A percentile compares a stretch with the other conserved stretches of the same genome.
phyloP scores from a whole-genome alignment of 2,888 invertebrate species.

The Tenthredo notha region DNA sequence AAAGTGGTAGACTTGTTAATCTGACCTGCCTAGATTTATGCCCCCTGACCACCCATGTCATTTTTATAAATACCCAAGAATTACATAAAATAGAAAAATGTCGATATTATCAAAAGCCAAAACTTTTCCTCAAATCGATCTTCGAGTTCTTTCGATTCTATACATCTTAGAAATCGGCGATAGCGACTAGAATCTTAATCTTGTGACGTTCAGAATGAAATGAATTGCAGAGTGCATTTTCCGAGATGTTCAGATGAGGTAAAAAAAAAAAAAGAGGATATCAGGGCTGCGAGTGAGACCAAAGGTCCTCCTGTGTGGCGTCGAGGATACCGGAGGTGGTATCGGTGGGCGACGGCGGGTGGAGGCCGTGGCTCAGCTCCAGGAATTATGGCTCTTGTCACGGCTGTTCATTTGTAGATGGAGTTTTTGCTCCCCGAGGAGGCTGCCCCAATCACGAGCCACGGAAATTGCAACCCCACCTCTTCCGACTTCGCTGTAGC shows the following conservation, averaged over 20 bases:
- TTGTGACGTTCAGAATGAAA: not conserved
- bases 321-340: slow-evolving; percentile 23
- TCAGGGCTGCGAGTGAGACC: slow-evolving; percentile 2
- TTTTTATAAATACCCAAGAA: not conserved
- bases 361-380: slow-evolving; percentile 73
- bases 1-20: slow-evolving; percentile 29
- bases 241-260: not conserved
- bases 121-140: not conserved
- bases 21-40: slow-evolving; percentile 37
- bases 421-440: slow-evolving; percentile 85
- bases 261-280: not conserved
- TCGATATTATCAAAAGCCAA: not conserved
- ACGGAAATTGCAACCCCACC: slow-evolving; percentile 83
- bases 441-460: slow-evolving; percentile 85
- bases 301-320: slow-evolving; percentile 34
- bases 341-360: slow-evolving; percentile 48
- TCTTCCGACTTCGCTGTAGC: slow-evolving; percentile 63
- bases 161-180: not conserved
- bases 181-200: not conserved
- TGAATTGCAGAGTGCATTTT: not conserved
- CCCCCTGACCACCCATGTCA: not conserved
- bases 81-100: not conserved
- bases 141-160: not conserved
- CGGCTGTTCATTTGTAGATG: slow-evolving; percentile 87
- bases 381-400: slow-evolving; percentile 86